Conservation (phyloP, 1,140 invertebrate genomes). For the Physella acuta region DNA sequence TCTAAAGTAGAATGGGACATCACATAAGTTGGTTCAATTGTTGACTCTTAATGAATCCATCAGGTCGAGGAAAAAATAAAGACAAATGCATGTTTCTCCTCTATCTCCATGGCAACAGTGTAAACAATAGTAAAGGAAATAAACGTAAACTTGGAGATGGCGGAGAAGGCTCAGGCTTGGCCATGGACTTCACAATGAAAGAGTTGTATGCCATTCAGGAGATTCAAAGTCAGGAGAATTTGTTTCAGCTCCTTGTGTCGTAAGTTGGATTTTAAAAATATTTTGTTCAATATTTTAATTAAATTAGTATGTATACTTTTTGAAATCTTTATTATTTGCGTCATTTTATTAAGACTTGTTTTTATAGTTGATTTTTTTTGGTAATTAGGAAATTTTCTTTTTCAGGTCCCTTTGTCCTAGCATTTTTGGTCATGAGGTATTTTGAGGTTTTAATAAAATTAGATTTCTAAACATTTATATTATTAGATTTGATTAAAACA, state of each 20-base stretch:
- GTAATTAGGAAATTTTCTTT: too few species aligned
- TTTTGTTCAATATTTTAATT: too few species aligned
- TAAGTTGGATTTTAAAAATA: too few species aligned
- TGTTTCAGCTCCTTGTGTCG: constrained; percentile 70
- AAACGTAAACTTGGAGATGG: constrained; percentile 51
- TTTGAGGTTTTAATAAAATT: background rate
- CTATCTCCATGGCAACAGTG: constrained; percentile 77
- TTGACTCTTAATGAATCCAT: constrained; percentile 3
- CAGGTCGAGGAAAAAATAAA: constrained; percentile 59
- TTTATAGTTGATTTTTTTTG: background rate
- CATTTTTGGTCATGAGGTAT: constrained; percentile 85
- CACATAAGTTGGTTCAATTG: too few species aligned
- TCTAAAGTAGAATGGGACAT: too few species aligned
- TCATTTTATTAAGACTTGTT: background rate
- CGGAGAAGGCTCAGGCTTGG: constrained; percentile 52
- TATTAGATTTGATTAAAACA: too few species aligned
- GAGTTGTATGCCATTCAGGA: constrained; percentile 66
- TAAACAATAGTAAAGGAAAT: constrained; percentile 63
- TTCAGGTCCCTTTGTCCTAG: constrained; percentile 78
- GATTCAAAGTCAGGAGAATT: constrained; percentile 74
- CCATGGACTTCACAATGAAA: constrained; percentile 59
- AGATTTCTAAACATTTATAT: too few species aligned
- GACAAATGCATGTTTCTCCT: constrained; percentile 70
- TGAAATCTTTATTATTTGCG: background rate
- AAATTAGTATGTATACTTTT: background rate